phyloP scores from a whole-genome alignment of 23 tunicate species.

The Ciona savignyi region DNA sequence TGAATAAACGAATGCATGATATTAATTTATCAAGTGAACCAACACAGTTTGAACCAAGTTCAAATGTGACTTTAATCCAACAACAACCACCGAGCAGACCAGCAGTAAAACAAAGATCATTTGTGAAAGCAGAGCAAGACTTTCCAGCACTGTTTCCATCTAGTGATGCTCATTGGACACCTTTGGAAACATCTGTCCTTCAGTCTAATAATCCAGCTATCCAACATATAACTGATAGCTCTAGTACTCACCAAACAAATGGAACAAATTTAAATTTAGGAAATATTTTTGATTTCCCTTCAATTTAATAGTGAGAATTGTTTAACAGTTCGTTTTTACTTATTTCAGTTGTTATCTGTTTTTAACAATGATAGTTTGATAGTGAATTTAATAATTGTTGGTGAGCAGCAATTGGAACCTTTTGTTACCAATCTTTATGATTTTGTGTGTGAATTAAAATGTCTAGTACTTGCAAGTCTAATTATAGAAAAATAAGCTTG shows the following conservation, averaged over 20 bases:
- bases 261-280: conserved; percentile 28
- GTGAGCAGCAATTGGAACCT: too few relatives aligned
- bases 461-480: too few relatives aligned
- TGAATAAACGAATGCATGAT: not conserved
- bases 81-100: not conserved
- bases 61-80: not conserved
- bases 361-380: too few relatives aligned
- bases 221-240: not conserved
- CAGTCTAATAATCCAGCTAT: not conserved
- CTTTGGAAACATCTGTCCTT: not conserved
- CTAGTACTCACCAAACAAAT: not conserved
- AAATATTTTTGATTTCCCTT: conserved; percentile 52
- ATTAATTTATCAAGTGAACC: not conserved
- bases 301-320: conserved; percentile 4
- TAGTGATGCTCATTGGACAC: not conserved
- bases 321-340: too few relatives aligned
- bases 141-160: conserved; percentile 25
- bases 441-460: too few relatives aligned
- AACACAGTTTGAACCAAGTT: not conserved
- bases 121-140: conserved; percentile 17
- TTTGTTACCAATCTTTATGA: too few relatives aligned
- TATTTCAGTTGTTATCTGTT: too few relatives aligned
- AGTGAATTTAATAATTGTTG: too few relatives aligned
- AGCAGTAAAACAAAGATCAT: conserved; percentile 24
- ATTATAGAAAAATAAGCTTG: too few relatives aligned